phyloP scores from a whole-genome alignment of 2,888 invertebrate species.

The Diarsia brunnea region DNA sequence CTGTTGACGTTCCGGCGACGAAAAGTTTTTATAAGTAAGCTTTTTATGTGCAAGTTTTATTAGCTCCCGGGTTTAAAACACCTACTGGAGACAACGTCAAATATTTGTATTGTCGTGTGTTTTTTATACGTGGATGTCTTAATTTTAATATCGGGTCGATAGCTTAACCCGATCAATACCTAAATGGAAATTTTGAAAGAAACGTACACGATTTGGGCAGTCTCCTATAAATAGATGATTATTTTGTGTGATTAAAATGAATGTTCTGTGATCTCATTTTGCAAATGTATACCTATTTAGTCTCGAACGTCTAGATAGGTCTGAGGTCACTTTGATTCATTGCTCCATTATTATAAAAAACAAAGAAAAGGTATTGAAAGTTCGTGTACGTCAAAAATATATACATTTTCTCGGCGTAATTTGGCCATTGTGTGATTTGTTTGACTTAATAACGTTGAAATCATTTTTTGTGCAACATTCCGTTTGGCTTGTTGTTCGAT shows the following conservation, averaged over 20 bases:
- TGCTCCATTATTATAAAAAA: constrained; percentile 26
- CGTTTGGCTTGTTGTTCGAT: too few species aligned
- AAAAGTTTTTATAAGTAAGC: constrained; percentile 70
- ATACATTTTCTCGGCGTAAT: constrained; percentile 11
- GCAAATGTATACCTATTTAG: background rate
- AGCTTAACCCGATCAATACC: background rate
- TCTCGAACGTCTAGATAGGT: background rate
- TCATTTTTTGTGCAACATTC: too few species aligned
- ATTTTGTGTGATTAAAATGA: constrained; percentile 4
- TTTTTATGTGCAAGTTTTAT: constrained; percentile 66
- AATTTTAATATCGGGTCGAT: constrained; percentile 25
- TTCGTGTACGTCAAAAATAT: constrained; percentile 12
- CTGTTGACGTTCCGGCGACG: constrained; percentile 68
- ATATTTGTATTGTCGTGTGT: constrained; percentile 57
- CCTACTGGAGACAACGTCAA: constrained; percentile 49
- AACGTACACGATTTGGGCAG: constrained; percentile 1
- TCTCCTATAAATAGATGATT: background rate
- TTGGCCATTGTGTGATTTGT: background rate
- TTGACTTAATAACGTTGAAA: background rate
- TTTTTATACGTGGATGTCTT: constrained; percentile 33
- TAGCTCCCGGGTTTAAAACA: constrained; percentile 64
- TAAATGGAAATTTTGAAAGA: constrained; percentile 1
- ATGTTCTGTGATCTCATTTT: constrained; percentile 6
- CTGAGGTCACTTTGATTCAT: constrained; percentile 1
- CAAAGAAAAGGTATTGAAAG: constrained; percentile 11